Percentiles rank a stretch among this genome's conserved stretches.
Conservation (phyloP, 2,888 invertebrate genomes). For the Pandemis corylana region DNA sequence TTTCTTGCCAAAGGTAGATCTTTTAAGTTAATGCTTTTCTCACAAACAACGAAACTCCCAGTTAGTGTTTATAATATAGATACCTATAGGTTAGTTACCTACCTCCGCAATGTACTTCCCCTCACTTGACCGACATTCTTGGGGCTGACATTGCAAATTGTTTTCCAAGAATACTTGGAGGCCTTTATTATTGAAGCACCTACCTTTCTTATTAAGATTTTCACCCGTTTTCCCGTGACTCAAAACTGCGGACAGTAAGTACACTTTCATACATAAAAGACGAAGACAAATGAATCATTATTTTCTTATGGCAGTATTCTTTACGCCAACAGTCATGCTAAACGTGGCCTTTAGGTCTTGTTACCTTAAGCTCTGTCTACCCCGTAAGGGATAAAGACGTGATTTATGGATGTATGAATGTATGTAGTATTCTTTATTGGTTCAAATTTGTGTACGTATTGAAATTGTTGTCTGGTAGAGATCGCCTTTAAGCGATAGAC, state of each 20-base stretch:
- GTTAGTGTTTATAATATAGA: background rate
- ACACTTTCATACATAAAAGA: background rate
- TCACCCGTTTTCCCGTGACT: constrained; percentile 1
- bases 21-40: background rate
- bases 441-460: too few relatives aligned
- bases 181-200: constrained; percentile 26
- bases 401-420: too few relatives aligned
- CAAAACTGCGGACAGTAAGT: background rate
- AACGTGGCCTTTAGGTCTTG: too few relatives aligned
- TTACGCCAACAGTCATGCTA: too few relatives aligned
- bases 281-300: background rate
- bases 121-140: constrained; percentile 38
- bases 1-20: background rate
- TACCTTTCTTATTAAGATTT: constrained; percentile 36
- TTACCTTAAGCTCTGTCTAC: too few relatives aligned
- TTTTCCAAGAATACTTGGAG: constrained; percentile 27
- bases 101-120: constrained; percentile 8
- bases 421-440: too few relatives aligned
- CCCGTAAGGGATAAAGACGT: too few relatives aligned
- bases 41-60: background rate
- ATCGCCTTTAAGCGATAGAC: too few relatives aligned
- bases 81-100: background rate
- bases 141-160: constrained; percentile 35
- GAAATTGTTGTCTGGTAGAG: too few relatives aligned
- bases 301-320: too few relatives aligned